phyloP scores from a whole-genome alignment of 2,797 vertebrate species.

The Thunnus albacares region DNA sequence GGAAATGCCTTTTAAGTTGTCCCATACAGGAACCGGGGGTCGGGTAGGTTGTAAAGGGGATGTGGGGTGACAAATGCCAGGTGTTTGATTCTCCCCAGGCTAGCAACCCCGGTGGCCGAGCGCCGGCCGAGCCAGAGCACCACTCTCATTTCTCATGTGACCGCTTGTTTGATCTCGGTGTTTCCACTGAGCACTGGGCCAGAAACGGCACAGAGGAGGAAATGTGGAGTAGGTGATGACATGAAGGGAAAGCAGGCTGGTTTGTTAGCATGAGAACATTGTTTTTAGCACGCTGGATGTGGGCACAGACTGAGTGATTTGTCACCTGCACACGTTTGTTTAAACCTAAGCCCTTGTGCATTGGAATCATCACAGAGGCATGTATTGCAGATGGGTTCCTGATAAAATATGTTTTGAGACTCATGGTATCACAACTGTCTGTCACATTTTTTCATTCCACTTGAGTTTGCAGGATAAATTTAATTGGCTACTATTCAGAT shows the following conservation, averaged over 20 bases:
- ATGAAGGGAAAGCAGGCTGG: constrained; percentile 53
- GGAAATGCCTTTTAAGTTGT: constrained; percentile 58
- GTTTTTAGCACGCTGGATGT: constrained; percentile 26
- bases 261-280: constrained; percentile 31
- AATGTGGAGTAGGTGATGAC: constrained; percentile 66
- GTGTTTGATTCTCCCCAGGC: constrained; percentile 76
- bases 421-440: not conserved
- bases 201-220: constrained; percentile 56
- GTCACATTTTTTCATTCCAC: not conserved
- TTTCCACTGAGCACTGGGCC: constrained; percentile 43
- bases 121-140: constrained; percentile 27
- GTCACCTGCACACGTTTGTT: constrained; percentile 37
- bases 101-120: constrained; percentile 72
- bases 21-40: constrained; percentile 36
- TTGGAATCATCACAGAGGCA: not conserved
- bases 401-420: not conserved
- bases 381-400: not conserved
- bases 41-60: constrained; percentile 64
- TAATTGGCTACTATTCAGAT: not conserved
- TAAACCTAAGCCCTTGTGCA: not conserved
- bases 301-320: constrained; percentile 32
- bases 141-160: constrained; percentile 67
- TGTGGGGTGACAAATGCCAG: constrained; percentile 83
- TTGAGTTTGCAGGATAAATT: not conserved
- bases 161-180: constrained; percentile 70